Conservation (phyloP, 1,140 invertebrate genomes). For the Drosophila ironensis region DNA sequence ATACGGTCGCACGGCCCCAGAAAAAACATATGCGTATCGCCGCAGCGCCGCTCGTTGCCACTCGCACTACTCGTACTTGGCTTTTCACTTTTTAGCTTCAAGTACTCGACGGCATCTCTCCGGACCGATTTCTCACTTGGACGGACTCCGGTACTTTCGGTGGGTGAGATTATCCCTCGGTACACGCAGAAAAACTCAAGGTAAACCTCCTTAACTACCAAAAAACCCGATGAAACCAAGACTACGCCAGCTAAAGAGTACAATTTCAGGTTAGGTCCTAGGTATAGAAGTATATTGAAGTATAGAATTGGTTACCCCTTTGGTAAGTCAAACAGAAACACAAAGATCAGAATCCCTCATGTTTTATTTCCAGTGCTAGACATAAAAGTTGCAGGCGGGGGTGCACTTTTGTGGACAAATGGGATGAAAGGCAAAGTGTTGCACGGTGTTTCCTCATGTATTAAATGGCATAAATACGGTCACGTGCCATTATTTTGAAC, state of each 20-base stretch:
- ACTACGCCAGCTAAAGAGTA: too few relatives aligned
- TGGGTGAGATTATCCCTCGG: slow-evolving; percentile 16
- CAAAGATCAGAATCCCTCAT: too few relatives aligned
- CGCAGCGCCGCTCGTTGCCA: slow-evolving; percentile 71
- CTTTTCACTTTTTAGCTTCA: slow-evolving; percentile 81
- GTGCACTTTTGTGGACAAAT: slow-evolving; percentile 30
- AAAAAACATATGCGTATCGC: slow-evolving; percentile 78
- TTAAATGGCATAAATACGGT: slow-evolving; percentile 78
- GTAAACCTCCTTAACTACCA: too few relatives aligned
- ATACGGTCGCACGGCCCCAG: slow-evolving; percentile 45
- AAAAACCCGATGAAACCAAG: too few relatives aligned
- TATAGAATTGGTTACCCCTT: too few relatives aligned
- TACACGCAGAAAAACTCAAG: background rate
- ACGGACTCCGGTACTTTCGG: slow-evolving; percentile 27
- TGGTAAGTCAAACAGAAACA: too few relatives aligned
- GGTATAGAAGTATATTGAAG: too few relatives aligned
- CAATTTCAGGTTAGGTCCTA: too few relatives aligned
- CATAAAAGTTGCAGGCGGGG: slow-evolving; percentile 19
- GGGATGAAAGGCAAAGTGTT: slow-evolving; percentile 35
- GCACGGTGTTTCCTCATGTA: slow-evolving; percentile 61
- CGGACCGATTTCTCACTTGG: slow-evolving; percentile 49
- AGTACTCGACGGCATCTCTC: slow-evolving; percentile 64
- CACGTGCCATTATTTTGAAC: slow-evolving; percentile 70
- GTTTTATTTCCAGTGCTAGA: slow-evolving; percentile 3
- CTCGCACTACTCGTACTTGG: slow-evolving; percentile 78